Evolutionary conservation across 2,888 invertebrate species (phyloP).

Genomic region (Phymatocera aterrima): DNA sequence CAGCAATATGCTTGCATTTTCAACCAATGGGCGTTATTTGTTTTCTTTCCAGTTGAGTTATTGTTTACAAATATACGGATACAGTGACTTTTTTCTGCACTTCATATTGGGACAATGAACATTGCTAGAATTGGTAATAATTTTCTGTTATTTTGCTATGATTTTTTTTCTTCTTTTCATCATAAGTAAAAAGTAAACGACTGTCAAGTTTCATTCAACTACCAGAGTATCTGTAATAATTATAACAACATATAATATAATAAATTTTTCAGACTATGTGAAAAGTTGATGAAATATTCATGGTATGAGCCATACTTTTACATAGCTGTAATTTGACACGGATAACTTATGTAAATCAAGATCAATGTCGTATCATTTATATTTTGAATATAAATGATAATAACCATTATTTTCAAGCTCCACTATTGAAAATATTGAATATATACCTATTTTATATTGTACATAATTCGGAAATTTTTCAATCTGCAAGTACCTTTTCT

Average conservation of each 20-base stretch:
- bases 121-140: conserved; percentile 4
- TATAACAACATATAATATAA: conserved; percentile 10
- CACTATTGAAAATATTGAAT: conserved; percentile 26
- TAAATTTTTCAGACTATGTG: conserved; percentile 22
- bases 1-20: conserved; percentile 33
- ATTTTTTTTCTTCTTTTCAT: background rate
- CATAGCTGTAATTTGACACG: conserved; percentile 23
- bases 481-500: conserved; percentile 7
- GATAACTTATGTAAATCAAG: background rate
- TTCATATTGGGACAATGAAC: background rate
- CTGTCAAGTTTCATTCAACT: conserved; percentile 26
- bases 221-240: background rate
- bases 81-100: conserved; percentile 1
- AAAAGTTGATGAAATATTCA: conserved; percentile 25
- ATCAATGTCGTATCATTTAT: conserved; percentile 8
- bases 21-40: conserved; percentile 20
- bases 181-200: conserved; percentile 16
- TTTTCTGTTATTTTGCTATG: background rate
- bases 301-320: conserved; percentile 19
- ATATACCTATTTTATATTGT: background rate
- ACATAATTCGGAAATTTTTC: conserved; percentile 36
- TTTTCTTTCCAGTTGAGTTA: background rate
- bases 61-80: conserved; percentile 28
- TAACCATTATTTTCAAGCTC: background rate
- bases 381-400: background rate